A percentile compares a stretch with the other conserved stretches of the same genome.
phyloP scores from a whole-genome alignment of 2,113 vertebrate species.

The Pygoscelis antarcticus region DNA sequence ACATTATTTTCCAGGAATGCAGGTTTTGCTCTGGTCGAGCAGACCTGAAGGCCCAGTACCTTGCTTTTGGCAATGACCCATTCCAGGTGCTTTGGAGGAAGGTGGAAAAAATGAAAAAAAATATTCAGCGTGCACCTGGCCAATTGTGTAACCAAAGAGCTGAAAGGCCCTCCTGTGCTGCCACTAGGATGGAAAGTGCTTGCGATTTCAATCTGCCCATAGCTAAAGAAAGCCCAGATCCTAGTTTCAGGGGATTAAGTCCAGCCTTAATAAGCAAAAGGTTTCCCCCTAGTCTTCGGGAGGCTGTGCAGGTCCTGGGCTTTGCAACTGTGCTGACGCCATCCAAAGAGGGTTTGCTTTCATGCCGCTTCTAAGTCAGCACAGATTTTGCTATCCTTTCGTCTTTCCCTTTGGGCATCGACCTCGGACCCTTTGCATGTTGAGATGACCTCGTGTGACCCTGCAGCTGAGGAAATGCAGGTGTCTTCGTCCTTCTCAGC shows the following conservation, averaged over 20 bases:
- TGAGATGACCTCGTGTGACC: fast-evolving
- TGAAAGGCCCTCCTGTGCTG: neutral
- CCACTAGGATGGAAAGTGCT: neutral
- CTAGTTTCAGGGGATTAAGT: neutral
- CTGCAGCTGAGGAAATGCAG: neutral
- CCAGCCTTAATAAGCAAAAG: neutral
- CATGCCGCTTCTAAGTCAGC: neutral
- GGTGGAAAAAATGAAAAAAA: neutral
- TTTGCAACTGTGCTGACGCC: neutral
- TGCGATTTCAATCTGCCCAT: neutral
- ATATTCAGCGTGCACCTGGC: neutral
- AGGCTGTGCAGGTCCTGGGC: neutral
- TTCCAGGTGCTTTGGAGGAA: neutral
- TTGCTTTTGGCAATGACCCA: neutral
- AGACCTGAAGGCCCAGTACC: neutral
- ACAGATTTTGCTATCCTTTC: neutral
- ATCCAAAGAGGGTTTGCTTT: neutral
- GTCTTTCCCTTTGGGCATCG: neutral
- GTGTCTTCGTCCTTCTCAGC: neutral
- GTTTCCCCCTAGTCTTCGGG: neutral
- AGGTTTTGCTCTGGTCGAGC: neutral
- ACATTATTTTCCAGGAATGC: neutral
- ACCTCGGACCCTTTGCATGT: neutral
- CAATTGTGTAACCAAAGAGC: neutral
- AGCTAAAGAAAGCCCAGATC: neutral